Base-by-base conservation (phyloP, 2,113 vertebrate genomes). In the Pogona vitticeps region DNA sequence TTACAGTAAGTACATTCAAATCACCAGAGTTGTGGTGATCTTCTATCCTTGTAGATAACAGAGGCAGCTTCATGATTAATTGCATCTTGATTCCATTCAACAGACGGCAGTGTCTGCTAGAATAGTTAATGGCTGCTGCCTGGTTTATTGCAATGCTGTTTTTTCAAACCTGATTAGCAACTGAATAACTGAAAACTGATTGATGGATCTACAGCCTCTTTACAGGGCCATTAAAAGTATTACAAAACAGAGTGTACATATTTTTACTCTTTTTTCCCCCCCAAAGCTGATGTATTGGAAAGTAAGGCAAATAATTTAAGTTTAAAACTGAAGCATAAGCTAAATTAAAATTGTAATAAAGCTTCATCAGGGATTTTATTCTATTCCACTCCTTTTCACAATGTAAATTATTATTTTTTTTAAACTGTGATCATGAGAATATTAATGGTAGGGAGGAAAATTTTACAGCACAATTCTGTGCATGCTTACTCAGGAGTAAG, bases 121-220 rank as follows among this genome's bases (percentile, higher is more conserved):
- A 88, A 96, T 94, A 96, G 95, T 96, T 96, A 96, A 94, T 96
- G 95, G 95, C 95, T 97, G 92, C 94, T 96, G 96, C 94, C 95
- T 96, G 94, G 87, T 87, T 96, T 95, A 96, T 96, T 97, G 96
- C 89, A 97, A 95, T 93, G 87, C 65, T 78, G 38, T 46, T 88
- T 94, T 91, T 88, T 93, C 86, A 96, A 95, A 95, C 90, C 94
- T 97, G 95, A 97, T 97, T 97, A 98, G 96, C 95, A 96, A 95
- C 91, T 78, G 94, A 95, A 94, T 97, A 97, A 97, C 97, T 97
- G 95, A 95, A 97, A 96, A 96, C 92, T 96, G 95, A 95, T 94
- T 97, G 93, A 97, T 97, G 96, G 96, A 96, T 95, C 95, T 95
- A 95, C 95, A 91, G 5, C 96, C 95, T 93, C 91, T 96, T 96